Evolutionary conservation across 2,888 invertebrate species (phyloP), one percentile per base, ranked within the genome.

Genomic region (Entomobrya multifasciata): DNA sequence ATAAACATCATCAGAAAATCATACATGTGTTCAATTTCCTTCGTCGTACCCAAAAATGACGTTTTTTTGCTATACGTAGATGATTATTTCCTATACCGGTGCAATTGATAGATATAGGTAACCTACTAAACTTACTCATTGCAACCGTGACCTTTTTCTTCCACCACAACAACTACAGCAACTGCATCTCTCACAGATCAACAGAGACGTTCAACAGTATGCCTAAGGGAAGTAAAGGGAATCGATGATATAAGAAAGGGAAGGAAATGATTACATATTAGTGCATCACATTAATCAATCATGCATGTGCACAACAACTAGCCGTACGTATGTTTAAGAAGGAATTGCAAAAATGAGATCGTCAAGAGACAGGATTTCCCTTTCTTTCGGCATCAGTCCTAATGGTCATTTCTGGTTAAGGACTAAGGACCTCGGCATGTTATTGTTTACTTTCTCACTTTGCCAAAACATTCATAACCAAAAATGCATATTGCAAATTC

Each of bases 101-200:
- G 4, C 57, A 78, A 52, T 22, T 36, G 57, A 41, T 44, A 60
- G 27, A 60, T 60, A 65, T 83, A 55, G 77, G 83, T 83, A 77
- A 83, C 83, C 83, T 77, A 83, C 83, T 83, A 83, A 83, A 77
- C 83, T 76, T 76, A 57, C 65, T 55, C n/a, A 17, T 11, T 72
- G 25, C 36, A 67, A 36, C 83, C 83, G 76, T 83, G 83, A 83
- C 83, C 83, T 83, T 83, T 83, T 80, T 65, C 27, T 49, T 2
- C 13, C 1, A 20, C 25, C 4, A 70, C 44, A 44, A 70, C 22
- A 25, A 74, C 55, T 77, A 25, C 62, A n/a, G n/a, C n/a, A n/a
- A n/a, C 62, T 65, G 60, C 36, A 60, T 36, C 44, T 22, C 78
- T 22, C 2, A 72, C 17, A 36, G 57, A 22, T 22, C 2, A 36